phyloP scores from a whole-genome alignment of 2,797 vertebrate species.

The Lacerta viridis region DNA sequence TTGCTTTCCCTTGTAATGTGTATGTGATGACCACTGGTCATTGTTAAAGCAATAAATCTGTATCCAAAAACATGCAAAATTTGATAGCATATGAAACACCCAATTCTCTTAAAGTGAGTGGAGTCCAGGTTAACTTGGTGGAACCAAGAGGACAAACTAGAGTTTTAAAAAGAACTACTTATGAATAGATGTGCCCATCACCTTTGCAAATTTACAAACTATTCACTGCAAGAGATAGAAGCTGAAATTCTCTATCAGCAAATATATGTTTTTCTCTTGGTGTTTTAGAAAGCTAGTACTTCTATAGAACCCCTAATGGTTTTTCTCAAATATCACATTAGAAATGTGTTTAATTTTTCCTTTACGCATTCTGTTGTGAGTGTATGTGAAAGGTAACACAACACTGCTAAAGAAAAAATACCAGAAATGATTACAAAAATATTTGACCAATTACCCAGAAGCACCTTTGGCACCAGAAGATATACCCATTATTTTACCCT shows the following conservation, averaged over 20 bases:
- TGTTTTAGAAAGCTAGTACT: slow-evolving; percentile 37
- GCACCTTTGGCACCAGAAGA: slow-evolving; percentile 38
- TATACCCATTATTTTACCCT: slow-evolving; percentile 32
- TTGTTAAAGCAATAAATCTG: not conserved
- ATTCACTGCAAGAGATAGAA: not conserved
- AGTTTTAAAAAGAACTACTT: slow-evolving; percentile 44
- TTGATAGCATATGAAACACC: not conserved
- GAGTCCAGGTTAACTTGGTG: not conserved
- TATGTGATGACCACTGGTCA: not conserved
- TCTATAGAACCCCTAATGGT: slow-evolving; percentile 51
- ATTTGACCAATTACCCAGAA: slow-evolving; percentile 53
- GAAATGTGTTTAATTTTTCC: slow-evolving; percentile 46
- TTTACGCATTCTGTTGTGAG: slow-evolving; percentile 60
- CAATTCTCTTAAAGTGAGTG: no score
- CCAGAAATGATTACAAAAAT: slow-evolving; percentile 50
- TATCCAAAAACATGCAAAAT: not conserved
- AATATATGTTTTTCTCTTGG: slow-evolving; percentile 29
- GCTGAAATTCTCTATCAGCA: slow-evolving; percentile 38
- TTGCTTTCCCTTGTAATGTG: not conserved
- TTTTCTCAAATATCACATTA: slow-evolving; percentile 60
- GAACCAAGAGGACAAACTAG: not conserved
- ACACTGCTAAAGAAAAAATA: slow-evolving; percentile 54
- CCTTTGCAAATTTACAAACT: not conserved
- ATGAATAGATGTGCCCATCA: not conserved
- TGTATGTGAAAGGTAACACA: slow-evolving; percentile 60